Evolutionary conservation across 2,113 vertebrate species (phyloP), one percentile per base, ranked within the genome.

Genomic region (Alexandromys fortis): DNA sequence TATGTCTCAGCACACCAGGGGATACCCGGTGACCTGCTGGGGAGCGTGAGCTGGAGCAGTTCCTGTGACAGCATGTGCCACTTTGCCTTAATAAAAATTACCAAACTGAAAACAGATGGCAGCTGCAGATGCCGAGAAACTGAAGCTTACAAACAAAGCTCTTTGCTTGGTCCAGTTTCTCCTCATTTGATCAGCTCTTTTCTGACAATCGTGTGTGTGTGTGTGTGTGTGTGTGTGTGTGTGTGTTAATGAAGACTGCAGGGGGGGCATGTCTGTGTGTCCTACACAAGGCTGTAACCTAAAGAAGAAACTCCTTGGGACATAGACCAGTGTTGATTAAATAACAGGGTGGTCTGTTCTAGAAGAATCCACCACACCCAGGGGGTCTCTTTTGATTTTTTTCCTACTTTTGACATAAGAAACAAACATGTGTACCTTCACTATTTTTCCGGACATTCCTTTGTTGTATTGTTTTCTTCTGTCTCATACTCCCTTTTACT

Each of bases 91-190:
- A 98, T 97, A 98, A 98, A 98, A 98, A 98, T 98, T 82, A 92
- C 98, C 98, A 98, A 98, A 99, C 97, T 97, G 95, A 97, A 98
- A 99, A 90, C 98, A 98, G 98, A 98, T 98, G 98, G 98, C 95
- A 98, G 97, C 96, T 94, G 78, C 97, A 75, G 98, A 98, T 98
- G 98, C 98, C 97, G 98, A 98, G 98, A 98, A 98, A 97, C 97
- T 97, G 96, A 98, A 96, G 98, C 94, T 95, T 97, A 97, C 96
- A 98, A 98, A 98, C 98, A 98, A 97, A 97, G 96, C 91, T 96
- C 68, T 98, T 94, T 73, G 42, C 73, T 94, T 79, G 65, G 90
- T 94, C 90, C 86, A 95, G 90, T 93, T 98, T 94, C 97, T 97
- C 96, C 12, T 91, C 49, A 83, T 87, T 67, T 52, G n/a, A 38